Percentiles rank a stretch among this genome's conserved stretches.
phyloP scores from a whole-genome alignment of 2,888 invertebrate genomes.

The Argyra leucocephala region DNA sequence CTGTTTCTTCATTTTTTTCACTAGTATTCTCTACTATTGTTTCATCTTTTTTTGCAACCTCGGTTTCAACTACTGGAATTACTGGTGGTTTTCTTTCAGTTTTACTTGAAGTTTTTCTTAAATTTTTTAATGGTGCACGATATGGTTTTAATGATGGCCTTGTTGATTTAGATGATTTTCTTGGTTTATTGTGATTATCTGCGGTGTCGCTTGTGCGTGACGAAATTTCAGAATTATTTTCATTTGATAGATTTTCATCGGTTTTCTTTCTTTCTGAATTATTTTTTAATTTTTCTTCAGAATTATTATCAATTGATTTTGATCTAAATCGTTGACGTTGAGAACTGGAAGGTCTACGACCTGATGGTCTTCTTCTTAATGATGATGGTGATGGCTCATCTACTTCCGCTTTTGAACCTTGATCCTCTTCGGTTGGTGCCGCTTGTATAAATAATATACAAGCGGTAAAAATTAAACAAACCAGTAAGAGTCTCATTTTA shows the following conservation, averaged over 20 bases:
- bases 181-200: neutral
- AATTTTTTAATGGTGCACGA: neutral
- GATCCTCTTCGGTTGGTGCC: neutral
- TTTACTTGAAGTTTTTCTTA: neutral
- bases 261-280: neutral
- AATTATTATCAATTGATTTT: neutral
- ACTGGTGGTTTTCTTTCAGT: neutral
- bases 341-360: neutral
- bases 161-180: neutral
- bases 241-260: neutral
- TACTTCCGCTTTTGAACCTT: neutral
- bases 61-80: too few species aligned
- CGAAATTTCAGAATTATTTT: neutral
- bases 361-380: neutral
- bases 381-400: neutral
- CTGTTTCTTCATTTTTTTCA: neutral
- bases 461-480: neutral
- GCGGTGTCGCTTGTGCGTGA: neutral
- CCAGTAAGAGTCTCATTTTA: conserved; percentile 1
- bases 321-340: neutral
- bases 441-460: conserved; percentile 4
- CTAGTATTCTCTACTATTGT: neutral
- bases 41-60: neutral
- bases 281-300: too few species aligned
- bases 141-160: neutral